A percentile compares a stretch with the other conserved stretches of the same genome.
These are phyloP conservation scores for Heliconius hermathena DNA, from an alignment of 1,140 invertebrate species.

Conservation along the genomic window DNA sequence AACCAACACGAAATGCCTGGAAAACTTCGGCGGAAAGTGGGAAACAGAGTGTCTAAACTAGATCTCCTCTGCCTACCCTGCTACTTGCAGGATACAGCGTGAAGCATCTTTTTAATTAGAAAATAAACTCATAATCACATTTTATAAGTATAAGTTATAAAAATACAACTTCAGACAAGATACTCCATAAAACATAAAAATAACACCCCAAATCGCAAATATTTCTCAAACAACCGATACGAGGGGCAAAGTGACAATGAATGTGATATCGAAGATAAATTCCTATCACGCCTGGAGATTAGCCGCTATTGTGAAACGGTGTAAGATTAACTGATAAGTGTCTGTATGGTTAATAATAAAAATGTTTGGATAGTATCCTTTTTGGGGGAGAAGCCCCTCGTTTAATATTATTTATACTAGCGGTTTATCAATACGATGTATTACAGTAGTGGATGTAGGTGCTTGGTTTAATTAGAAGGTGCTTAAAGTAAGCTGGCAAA, in stretches of 20 bases:
- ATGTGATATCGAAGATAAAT: slow-evolving; percentile 72
- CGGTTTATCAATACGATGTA: slow-evolving; percentile 43
- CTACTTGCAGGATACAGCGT: too few species aligned
- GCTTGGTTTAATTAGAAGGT: neutral
- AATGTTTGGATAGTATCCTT: slow-evolving; percentile 66
- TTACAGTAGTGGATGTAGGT: slow-evolving; percentile 1
- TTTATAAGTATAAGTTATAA: too few species aligned
- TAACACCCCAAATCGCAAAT: slow-evolving; percentile 42
- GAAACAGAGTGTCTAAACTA: too few species aligned
- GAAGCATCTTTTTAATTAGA: neutral
- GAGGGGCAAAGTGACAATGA: slow-evolving; percentile 66
- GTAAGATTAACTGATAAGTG: slow-evolving; percentile 81
- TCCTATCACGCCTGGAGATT: slow-evolving; percentile 78
- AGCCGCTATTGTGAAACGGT: slow-evolving; percentile 72
- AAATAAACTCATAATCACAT: neutral
- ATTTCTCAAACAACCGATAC: slow-evolving; percentile 48
- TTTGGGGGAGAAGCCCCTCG: slow-evolving; percentile 51
- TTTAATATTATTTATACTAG: slow-evolving; percentile 58
- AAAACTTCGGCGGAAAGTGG: too few species aligned
- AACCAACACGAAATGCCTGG: too few species aligned
- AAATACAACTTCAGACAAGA: neutral
- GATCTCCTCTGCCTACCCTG: too few species aligned
- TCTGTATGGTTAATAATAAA: slow-evolving; percentile 77
- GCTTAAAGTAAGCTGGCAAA: neutral
- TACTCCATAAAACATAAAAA: neutral